Base-by-base conservation (phyloP, 1,140 invertebrate genomes). In the Idris sp. region DNA sequence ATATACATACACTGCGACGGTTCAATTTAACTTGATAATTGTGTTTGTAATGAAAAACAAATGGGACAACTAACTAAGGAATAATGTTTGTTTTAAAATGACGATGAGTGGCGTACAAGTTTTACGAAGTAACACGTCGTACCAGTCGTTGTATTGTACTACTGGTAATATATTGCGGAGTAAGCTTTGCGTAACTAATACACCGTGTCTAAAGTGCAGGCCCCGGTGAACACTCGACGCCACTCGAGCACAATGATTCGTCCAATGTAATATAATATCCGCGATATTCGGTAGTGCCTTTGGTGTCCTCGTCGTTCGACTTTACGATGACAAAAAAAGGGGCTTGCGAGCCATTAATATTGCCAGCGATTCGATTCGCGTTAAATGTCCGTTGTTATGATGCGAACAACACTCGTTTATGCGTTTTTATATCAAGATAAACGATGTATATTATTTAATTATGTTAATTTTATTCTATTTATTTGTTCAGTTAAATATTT, bases 161-260 rank as follows among this genome's bases (percentile, higher is more conserved):
- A 69, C 51, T 69, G 64, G 19, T 38, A 53, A 69, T 75, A 68
- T 40, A 69, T 65, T 30, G 59, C 26, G 15, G 18, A 41, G 19
- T 53, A 65, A 59, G 58, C 53, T 69, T 28, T 69, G 64, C 58
- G 72, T 68, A 68, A 59, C 72, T 74, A 68, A 74, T 48, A 1
- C 58, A 18, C 38, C 72, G 72, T 74, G 38, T 62, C 64, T 56
- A 74, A 74, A 64, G 9, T 41, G 62, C 33, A 49, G 51, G 15
- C 72, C 56, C 46, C 30, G 43, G 36, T 31, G 35, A 35, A 19
- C 49, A 58, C 68, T 74, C 73, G 46, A 75, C 25, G 36, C 64
- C 73, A 69, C 73, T 75, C 73, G 58, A 75, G 53, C 36, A 75
- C 73, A 65, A 74, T 72, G 64, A 72, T 64, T 38, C 41, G 14